Conservation (phyloP, 2,113 vertebrate genomes). For the Melierax canorus region DNA sequence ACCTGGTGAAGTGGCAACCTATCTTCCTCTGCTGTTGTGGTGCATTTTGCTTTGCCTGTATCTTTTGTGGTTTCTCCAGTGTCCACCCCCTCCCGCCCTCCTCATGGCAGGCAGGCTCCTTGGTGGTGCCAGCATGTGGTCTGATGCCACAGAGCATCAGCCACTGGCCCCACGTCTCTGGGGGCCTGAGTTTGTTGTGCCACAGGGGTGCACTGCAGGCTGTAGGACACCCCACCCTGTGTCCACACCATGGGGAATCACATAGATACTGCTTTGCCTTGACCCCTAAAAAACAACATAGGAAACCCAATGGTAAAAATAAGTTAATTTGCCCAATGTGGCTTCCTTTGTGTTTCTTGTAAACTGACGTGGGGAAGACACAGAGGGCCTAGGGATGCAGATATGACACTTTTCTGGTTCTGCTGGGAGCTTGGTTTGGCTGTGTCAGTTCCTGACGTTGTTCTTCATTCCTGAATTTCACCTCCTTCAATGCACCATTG, state of each 20-base stretch:
- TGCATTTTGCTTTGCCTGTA: neutral
- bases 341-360: neutral
- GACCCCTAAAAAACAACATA: neutral
- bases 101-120: neutral
- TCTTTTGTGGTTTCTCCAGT: neutral
- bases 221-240: neutral
- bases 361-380: neutral
- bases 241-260: neutral
- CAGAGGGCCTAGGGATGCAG: neutral
- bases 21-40: neutral
- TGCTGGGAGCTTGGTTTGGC: neutral
- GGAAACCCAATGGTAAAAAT: neutral
- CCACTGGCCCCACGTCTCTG: accelerated
- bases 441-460: neutral
- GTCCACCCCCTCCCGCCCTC: accelerated
- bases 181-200: neutral
- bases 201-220: neutral
- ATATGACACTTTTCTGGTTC: neutral
- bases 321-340: neutral
- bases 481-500: neutral
- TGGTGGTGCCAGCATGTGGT: neutral
- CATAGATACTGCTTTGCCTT: neutral
- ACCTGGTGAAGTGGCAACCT: accelerated
- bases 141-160: neutral
- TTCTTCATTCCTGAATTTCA: neutral